Percentiles rank a stretch among this genome's conserved stretches.
Conservation (phyloP, 1,140 invertebrate genomes). For the Diorhabda carinulata region DNA sequence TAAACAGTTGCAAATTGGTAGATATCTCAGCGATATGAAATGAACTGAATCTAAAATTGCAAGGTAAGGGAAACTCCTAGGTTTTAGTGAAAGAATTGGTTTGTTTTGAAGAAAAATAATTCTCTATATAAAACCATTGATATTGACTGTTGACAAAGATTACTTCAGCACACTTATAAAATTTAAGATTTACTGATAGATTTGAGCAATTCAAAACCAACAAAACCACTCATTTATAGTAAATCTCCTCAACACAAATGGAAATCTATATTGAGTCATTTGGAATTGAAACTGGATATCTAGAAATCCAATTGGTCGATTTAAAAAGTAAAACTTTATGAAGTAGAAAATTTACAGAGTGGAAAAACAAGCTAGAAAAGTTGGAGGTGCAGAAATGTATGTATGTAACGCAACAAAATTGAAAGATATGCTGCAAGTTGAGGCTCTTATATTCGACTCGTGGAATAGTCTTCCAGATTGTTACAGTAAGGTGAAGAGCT, state of each 20-base stretch:
- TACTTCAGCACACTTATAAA: constrained; percentile 22
- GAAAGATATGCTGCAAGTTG: constrained; percentile 7
- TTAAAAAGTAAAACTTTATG: not conserved
- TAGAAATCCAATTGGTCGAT: constrained; percentile 36
- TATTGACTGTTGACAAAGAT: constrained; percentile 20
- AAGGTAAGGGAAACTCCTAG: constrained; percentile 35
- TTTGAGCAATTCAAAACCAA: too few relatives aligned
- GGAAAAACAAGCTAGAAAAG: constrained; percentile 33
- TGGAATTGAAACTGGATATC: constrained; percentile 33
- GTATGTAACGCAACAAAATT: constrained; percentile 29
- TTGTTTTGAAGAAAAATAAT: constrained; percentile 38
- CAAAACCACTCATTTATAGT: not conserved
- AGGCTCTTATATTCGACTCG: constrained; percentile 11
- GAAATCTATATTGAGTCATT: constrained; percentile 32
- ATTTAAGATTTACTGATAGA: not conserved
- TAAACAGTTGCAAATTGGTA: constrained; percentile 40
- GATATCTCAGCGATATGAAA: constrained; percentile 39
- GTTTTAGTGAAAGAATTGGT: constrained; percentile 24
- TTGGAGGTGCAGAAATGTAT: constrained; percentile 35
- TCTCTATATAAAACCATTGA: constrained; percentile 25
- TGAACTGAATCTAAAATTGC: constrained; percentile 33
- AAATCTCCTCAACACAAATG: constrained; percentile 36
- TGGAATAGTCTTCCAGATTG: constrained; percentile 37
- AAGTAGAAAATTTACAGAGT: constrained; percentile 19
- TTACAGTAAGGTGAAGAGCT: constrained; percentile 36